Percentiles rank a stretch among this genome's conserved stretches.
Evolutionary conservation across 2,797 vertebrate species (phyloP).

Genomic region (Megaceryle alcyon): DNA sequence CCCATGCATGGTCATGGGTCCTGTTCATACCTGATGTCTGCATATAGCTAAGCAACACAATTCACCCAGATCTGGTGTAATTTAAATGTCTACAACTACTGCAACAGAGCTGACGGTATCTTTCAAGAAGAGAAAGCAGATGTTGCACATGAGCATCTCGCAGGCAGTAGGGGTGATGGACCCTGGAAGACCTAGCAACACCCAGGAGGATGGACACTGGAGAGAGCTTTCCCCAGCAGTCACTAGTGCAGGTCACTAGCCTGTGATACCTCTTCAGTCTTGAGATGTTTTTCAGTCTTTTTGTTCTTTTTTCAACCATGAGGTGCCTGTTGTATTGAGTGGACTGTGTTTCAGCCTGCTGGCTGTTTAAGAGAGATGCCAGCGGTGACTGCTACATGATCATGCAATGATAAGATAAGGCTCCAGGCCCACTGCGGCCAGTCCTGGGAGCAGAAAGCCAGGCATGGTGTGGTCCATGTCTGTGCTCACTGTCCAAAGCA

Average conservation of each 20-base stretch:
- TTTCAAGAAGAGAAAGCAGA: background rate
- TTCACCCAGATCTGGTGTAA: background rate
- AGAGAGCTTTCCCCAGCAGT: background rate
- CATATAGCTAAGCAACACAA: background rate
- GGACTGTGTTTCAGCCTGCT: background rate
- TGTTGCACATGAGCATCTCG: accelerated
- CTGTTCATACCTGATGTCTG: background rate
- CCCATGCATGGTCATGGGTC: too few species aligned
- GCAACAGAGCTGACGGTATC: background rate
- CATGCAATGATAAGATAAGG: too few species aligned
- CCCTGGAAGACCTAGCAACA: background rate
- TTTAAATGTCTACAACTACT: accelerated
- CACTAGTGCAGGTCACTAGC: background rate
- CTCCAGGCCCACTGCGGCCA: accelerated
- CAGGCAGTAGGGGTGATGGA: accelerated
- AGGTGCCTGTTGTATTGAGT: background rate
- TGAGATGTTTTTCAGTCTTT: background rate
- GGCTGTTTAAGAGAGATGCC: background rate
- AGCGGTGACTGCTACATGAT: background rate
- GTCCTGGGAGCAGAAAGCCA: background rate
- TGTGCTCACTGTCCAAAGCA: background rate
- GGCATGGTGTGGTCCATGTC: background rate
- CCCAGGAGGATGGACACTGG: background rate
- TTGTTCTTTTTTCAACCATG: accelerated
- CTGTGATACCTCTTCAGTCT: background rate